phyloP scores from a whole-genome alignment of 1,140 invertebrate species.

The Lordiphosa mommai region DNA sequence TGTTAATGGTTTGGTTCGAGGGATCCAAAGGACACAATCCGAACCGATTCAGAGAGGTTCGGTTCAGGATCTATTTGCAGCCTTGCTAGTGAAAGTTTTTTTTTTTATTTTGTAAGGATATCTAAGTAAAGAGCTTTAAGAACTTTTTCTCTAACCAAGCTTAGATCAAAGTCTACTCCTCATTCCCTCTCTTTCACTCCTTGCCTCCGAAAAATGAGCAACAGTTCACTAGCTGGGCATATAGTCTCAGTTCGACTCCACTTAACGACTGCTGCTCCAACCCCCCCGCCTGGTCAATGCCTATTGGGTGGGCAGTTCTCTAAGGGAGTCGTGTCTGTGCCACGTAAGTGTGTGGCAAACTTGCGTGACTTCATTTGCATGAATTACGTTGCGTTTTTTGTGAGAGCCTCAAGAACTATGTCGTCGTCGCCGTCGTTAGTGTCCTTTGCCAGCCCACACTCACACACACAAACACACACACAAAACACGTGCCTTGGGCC shows the following conservation, averaged over 20 bases:
- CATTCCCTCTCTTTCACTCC: not conserved
- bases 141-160: too few relatives aligned
- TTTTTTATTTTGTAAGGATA: too few relatives aligned
- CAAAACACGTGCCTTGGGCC: slow-evolving; percentile 31
- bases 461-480: slow-evolving; percentile 8
- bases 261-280: not conserved
- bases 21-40: too few relatives aligned
- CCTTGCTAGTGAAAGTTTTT: too few relatives aligned
- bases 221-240: slow-evolving; percentile 14
- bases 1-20: too few relatives aligned
- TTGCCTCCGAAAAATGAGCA: slow-evolving; percentile 2
- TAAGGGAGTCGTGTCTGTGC: not conserved
- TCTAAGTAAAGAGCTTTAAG: too few relatives aligned
- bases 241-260: not conserved
- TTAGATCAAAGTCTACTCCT: too few relatives aligned
- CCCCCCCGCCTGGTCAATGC: slow-evolving; percentile 20
- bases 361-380: slow-evolving; percentile 79
- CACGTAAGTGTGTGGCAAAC: slow-evolving; percentile 5
- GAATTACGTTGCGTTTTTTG: slow-evolving; percentile 64
- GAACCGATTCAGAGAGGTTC: too few relatives aligned
- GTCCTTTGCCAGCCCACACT: slow-evolving; percentile 47
- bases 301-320: slow-evolving; percentile 45
- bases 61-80: too few relatives aligned
- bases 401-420: slow-evolving; percentile 11
- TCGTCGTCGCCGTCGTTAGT: slow-evolving; percentile 38